phyloP scores from a whole-genome alignment of 2,888 invertebrate species.

The Lepidochrysops patricia region DNA sequence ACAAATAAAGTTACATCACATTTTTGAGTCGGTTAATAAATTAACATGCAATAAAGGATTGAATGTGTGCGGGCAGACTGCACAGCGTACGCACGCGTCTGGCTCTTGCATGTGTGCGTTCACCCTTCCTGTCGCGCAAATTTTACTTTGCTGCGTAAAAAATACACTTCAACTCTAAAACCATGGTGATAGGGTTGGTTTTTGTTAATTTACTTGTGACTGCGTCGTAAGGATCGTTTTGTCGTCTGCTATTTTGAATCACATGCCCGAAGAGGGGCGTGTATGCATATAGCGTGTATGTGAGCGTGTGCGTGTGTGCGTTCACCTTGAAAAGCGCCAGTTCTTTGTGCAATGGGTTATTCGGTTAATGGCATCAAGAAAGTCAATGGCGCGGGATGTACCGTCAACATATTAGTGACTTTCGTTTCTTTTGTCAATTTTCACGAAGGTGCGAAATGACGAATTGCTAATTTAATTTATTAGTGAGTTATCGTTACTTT shows the following conservation, averaged over 20 bases:
- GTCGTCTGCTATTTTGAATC: constrained; percentile 60
- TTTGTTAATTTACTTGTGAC: constrained; percentile 21
- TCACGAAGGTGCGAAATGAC: neutral
- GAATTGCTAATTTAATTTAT: no score
- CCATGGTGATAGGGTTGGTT: constrained; percentile 26
- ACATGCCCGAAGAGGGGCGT: constrained; percentile 35
- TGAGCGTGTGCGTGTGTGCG: constrained; percentile 43
- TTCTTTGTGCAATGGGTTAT: constrained; percentile 76
- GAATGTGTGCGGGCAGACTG: constrained; percentile 51
- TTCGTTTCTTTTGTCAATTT: constrained; percentile 5
- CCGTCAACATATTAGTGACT: constrained; percentile 35
- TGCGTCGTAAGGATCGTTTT: constrained; percentile 24
- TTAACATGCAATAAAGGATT: constrained; percentile 25
- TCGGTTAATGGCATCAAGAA: constrained; percentile 74
- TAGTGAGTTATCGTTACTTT: no score
- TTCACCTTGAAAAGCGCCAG: constrained; percentile 73
- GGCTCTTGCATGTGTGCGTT: constrained; percentile 43
- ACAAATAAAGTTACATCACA: constrained; percentile 8
- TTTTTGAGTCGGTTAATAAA: constrained; percentile 4
- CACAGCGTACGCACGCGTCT: constrained; percentile 47
- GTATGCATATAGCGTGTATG: constrained; percentile 14
- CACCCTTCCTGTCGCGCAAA: constrained; percentile 62
- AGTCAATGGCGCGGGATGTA: constrained; percentile 72
- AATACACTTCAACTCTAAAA: constrained; percentile 21
- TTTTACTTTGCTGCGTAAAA: constrained; percentile 21